Percentiles rank a stretch among this genome's conserved stretches.
phyloP scores from a whole-genome alignment of 2,113 vertebrate species.

The Ciconia stormi region DNA sequence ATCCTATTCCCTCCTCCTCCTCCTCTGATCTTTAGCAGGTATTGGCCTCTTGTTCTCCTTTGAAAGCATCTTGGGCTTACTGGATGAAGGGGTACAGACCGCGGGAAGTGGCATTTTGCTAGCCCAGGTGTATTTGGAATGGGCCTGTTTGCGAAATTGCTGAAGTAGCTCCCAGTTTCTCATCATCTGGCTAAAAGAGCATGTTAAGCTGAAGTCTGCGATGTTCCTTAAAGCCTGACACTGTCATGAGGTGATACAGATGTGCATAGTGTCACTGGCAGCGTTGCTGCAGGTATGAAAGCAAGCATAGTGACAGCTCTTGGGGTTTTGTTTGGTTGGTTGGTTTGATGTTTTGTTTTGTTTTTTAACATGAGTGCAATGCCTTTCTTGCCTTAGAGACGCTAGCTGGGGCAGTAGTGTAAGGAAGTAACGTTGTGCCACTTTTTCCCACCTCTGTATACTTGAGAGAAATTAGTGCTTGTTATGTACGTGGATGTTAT shows the following conservation, averaged over 20 bases:
- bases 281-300: not conserved
- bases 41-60: not conserved
- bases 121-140: not conserved
- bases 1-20: not conserved
- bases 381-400: not conserved
- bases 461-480: not conserved
- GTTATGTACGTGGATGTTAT: not conserved
- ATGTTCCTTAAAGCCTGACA: not conserved
- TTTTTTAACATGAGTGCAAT: too few species aligned
- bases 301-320: not conserved
- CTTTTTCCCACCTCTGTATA: not conserved
- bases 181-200: fast-evolving
- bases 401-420: too few species aligned
- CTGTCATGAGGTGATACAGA: not conserved
- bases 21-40: not conserved
- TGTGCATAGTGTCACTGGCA: not conserved
- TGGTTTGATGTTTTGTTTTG: too few species aligned
- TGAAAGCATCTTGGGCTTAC: not conserved
- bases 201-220: not conserved
- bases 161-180: not conserved
- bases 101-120: not conserved
- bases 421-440: not conserved
- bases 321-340: not conserved
- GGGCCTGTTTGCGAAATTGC: not conserved
- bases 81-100: not conserved